Base-by-base conservation (phyloP, 2,797 vertebrate species). In the Myotis myotis region DNA sequence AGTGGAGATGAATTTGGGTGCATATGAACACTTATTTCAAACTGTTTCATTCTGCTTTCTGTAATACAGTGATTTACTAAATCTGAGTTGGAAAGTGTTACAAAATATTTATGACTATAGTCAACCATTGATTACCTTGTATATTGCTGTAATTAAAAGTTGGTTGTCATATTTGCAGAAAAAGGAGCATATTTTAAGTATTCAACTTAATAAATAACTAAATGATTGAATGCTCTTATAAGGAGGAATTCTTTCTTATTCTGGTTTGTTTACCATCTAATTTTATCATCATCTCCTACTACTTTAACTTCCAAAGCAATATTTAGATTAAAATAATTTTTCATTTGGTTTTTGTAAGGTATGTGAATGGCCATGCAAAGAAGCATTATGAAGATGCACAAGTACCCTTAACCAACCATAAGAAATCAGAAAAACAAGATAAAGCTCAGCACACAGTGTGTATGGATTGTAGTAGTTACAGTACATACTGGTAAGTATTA, bases 391-490 rank as follows among this genome's bases (percentile, higher is more conserved):
- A 99, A 98, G 99, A 99, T 85, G 98, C 98, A 87, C 99, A 99
- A 93, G 96, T 98, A 85, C 96, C 98, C 74, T 90, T 98, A 94
- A 96, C 97, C 87, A 98, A 98, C 97, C 99, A 99, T 91, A 99
- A 98, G 98, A 99, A 99, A 96, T 96, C 98, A 36, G 99, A 99
- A 95, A 99, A 99, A 96, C 98, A 98, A 92, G 99, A 99, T 84
- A 98, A 98, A 97, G 97, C 98, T 64, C 99, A 99, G 95, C 99
- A 99, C 95, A 99, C 98, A 22, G 99, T 99, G 89, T 99, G 99
- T 97, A 99, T 99, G 99, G 99, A 99, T 98, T 99, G 99, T 98
- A 99, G 99, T 98, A 99, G 98, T 98, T 99, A 99, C 98, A 99
- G 99, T 93, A 98, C 99, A 13, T 99, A 99, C 97, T 99, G 99